Evolutionary conservation across 2,797 vertebrate species (phyloP), one percentile per base, ranked within the genome.

Genomic region (Perodicticus potto): DNA sequence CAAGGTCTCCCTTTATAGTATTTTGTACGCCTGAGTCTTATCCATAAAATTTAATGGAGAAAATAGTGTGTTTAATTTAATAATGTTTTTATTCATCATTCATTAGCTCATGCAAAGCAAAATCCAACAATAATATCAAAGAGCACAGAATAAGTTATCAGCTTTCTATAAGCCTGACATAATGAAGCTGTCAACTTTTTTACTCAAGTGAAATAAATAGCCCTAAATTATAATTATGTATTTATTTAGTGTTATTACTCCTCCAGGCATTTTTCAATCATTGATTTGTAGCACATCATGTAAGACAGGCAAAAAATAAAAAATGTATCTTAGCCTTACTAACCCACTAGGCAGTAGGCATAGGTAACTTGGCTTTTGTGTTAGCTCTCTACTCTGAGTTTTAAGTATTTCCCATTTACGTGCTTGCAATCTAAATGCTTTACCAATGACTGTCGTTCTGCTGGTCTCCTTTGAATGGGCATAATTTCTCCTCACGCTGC

Each of bases 161-260:
- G 84, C 59, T 95, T 96, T 34, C 84, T 94, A 59, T n/a, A 91
- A 72, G 72, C 70, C 76, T 96, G 76, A 84, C 67, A 93, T 97
- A 96, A 97, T 96, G 82, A 96, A 93, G 43, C 89, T 95, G 77
- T 94, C 91, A 97, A 95, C 57, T 76, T 93, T 94, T 95, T 90
- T 86, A 92, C 74, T 94, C 88, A 95, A 93, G 65, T 95, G 80
- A 96, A 96, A 92, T 92, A 93, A 97, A 95, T 84, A 86, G n/a
- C 45, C 29, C 61, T 83, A 96, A 81, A 93, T 94, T 97, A 92
- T 96, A 95, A 95, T 96, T 94, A 95, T 85, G 76, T 91, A 95
- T 95, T 97, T 96, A 96, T 95, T 97, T 96, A 93, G 87, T 92
- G 89, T 96, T 96, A 96, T 95, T 96, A 85, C 1, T 93, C 73